phyloP scores from a whole-genome alignment of 2,888 invertebrate genomes.

The Eupelmus urozonus region DNA sequence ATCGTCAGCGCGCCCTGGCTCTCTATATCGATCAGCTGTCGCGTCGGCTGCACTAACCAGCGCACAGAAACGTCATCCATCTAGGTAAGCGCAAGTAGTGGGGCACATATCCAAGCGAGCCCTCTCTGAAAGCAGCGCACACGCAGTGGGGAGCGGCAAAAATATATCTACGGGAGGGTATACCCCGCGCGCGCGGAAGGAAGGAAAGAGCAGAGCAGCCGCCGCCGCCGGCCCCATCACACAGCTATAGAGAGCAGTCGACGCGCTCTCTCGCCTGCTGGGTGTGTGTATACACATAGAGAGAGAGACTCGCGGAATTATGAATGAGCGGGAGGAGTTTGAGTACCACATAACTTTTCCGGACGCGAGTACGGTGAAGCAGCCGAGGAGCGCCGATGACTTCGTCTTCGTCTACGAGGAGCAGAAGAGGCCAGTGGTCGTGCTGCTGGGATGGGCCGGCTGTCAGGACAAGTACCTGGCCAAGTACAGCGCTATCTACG shows the following conservation, averaged over 20 bases:
- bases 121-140: too few relatives aligned
- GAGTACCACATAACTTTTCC: slow-evolving; percentile 34
- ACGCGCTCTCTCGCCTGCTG: not conserved
- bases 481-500: slow-evolving; percentile 88
- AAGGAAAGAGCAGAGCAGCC: not conserved
- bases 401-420: slow-evolving; percentile 70
- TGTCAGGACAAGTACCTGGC: slow-evolving; percentile 87
- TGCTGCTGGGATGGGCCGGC: slow-evolving; percentile 89
- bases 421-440: slow-evolving; percentile 83
- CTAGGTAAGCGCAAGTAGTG: too few relatives aligned
- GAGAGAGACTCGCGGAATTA: not conserved
- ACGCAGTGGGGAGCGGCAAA: too few relatives aligned
- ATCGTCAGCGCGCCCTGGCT: too few relatives aligned
- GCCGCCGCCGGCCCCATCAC: too few relatives aligned
- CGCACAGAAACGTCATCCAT: too few relatives aligned
- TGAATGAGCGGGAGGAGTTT: slow-evolving; percentile 22
- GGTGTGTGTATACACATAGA: too few relatives aligned
- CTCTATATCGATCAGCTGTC: too few relatives aligned
- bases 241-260: not conserved
- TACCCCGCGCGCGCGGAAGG: too few relatives aligned
- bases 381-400: slow-evolving; percentile 37
- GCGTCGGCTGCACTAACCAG: too few relatives aligned
- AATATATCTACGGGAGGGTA: too few relatives aligned
- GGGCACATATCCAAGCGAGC: too few relatives aligned
- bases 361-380: not conserved